Conservation (phyloP, 2,888 invertebrate genomes). For the Epirrhoe tristata region DNA sequence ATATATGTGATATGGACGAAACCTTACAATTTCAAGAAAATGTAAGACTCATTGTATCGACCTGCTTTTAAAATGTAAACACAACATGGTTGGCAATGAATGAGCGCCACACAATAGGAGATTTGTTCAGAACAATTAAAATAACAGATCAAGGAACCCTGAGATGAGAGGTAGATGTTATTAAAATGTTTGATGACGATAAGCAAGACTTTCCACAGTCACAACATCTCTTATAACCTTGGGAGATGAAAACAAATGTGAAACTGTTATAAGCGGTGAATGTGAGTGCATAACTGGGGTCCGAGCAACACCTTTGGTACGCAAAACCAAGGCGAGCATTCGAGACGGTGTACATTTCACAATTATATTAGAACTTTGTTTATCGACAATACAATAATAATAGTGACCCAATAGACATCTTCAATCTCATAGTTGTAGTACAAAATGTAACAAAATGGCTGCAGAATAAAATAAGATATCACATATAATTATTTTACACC, state of each 20-base stretch:
- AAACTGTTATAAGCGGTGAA: constrained; percentile 25
- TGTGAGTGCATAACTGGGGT: constrained; percentile 15
- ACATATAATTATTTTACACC: constrained; percentile 16
- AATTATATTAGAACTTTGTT: not conserved
- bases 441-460: constrained; percentile 12
- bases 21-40: constrained; percentile 5
- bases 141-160: constrained; percentile 46
- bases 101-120: constrained; percentile 27
- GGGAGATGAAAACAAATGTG: constrained; percentile 33
- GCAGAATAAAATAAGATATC: constrained; percentile 21
- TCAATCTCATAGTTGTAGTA: no score
- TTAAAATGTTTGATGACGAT: constrained; percentile 49
- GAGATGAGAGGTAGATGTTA: constrained; percentile 81
- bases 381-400: not conserved
- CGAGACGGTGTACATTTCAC: constrained; percentile 29
- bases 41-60: constrained; percentile 7
- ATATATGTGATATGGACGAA: constrained; percentile 9
- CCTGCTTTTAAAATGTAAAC: constrained; percentile 21
- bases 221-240: constrained; percentile 43
- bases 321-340: no score
- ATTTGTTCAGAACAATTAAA: constrained; percentile 37
- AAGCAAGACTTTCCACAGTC: constrained; percentile 29
- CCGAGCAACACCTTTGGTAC: constrained; percentile 40
- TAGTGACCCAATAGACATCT: constrained; percentile 12
- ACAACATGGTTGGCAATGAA: constrained; percentile 29